These are phyloP conservation scores for Falco berigora DNA, from an alignment of 2,797 vertebrate species.

Conservation along the genomic window DNA sequence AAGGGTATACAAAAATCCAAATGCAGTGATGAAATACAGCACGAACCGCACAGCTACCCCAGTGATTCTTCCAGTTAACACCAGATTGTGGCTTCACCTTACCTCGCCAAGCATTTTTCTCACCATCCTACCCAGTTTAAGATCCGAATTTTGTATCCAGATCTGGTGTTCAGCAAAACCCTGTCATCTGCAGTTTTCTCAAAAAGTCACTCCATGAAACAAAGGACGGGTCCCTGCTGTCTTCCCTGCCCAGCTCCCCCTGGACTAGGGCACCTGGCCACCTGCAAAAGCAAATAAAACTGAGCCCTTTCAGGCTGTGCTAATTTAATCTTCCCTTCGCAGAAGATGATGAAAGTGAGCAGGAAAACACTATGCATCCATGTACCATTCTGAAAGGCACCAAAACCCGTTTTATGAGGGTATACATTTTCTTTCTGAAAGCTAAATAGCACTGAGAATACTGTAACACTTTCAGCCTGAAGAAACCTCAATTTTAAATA, in stretches of 20 bases:
- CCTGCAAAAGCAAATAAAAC: not conserved
- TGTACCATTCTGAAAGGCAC: not conserved
- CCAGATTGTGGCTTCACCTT: not conserved
- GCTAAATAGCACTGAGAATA: not conserved
- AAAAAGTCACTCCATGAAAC: not conserved
- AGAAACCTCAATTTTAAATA: not conserved
- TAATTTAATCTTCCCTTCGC: not conserved
- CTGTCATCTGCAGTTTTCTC: not conserved
- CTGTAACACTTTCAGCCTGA: not conserved
- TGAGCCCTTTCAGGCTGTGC: rapidly evolving
- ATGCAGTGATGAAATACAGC: not conserved
- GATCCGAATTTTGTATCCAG: not conserved
- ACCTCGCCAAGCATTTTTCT: not conserved
- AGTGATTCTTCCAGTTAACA: not conserved
- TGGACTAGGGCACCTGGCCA: not conserved
- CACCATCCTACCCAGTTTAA: not conserved
- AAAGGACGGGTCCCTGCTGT: not conserved
- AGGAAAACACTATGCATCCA: not conserved
- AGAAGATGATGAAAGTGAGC: not conserved
- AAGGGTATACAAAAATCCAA: not conserved
- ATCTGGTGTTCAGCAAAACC: not conserved
- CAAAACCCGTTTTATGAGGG: not conserved
- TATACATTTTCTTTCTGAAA: not conserved
- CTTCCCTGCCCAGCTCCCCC: not conserved
- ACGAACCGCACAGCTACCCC: not conserved